Percentiles rank a stretch among this genome's conserved stretches.
phyloP scores from a whole-genome alignment of 2,888 invertebrate genomes.

The Pimpla rufipes region DNA sequence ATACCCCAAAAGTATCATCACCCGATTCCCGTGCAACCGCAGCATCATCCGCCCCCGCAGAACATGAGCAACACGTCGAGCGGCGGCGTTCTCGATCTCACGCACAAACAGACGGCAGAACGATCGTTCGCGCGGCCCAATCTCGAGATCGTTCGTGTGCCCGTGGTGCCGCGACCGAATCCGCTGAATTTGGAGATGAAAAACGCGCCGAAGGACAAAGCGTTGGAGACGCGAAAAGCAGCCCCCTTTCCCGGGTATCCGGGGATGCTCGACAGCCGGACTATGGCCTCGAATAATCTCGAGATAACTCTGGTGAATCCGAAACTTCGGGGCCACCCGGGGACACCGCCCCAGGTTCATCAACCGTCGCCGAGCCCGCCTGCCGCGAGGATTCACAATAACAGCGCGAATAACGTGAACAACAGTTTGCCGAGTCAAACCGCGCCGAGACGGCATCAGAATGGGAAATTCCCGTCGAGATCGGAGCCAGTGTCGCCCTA shows the following conservation, averaged over 20 bases:
- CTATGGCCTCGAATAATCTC: conserved; percentile 88
- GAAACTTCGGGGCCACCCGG: conserved; percentile 77
- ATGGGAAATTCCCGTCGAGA: conserved; percentile 87
- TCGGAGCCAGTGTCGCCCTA: conserved; percentile 83
- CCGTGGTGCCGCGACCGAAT: conserved; percentile 84
- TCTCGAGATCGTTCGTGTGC: conserved; percentile 88
- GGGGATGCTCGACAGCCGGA: conserved; percentile 85
- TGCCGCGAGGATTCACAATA: conserved; percentile 63
- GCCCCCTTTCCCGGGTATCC: conserved; percentile 76
- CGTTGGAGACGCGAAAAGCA: conserved; percentile 75
- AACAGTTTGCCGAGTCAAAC: conserved; percentile 74
- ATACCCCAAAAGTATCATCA: conserved; percentile 86
- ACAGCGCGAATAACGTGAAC: conserved; percentile 66
- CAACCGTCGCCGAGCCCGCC: conserved; percentile 71
- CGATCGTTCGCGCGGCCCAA: conserved; percentile 83
- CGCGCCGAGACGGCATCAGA: conserved; percentile 86
- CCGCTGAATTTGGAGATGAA: conserved; percentile 86
- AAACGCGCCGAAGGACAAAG: conserved; percentile 78
- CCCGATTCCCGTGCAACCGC: conserved; percentile 71
- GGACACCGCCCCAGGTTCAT: conserved; percentile 60
- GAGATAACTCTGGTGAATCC: conserved; percentile 90
- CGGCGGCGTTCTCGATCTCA: conserved; percentile 89
- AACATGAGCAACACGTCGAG: conserved; percentile 49
- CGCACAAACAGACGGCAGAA: conserved; percentile 86
- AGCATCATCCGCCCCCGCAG: conserved; percentile 60